phyloP scores from a whole-genome alignment of 2,888 invertebrate species.

The Mythimna albipuncta region DNA sequence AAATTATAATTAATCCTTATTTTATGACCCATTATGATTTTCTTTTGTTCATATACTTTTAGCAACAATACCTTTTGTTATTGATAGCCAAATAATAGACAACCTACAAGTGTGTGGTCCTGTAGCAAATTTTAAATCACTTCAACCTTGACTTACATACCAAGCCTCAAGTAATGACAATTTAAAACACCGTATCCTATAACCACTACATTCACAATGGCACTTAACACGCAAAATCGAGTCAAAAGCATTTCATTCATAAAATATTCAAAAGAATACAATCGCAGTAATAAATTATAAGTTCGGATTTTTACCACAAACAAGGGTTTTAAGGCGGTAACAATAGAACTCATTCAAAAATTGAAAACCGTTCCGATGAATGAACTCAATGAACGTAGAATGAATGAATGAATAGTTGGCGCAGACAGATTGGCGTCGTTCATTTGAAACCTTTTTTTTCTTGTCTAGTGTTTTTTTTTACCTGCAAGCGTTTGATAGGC shows the following conservation, averaged over 20 bases:
- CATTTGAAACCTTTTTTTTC: conserved; percentile 69
- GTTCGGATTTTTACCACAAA: conserved; percentile 61
- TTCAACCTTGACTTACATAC: conserved; percentile 12
- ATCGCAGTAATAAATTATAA: conserved; percentile 63
- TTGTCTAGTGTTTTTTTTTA: conserved; percentile 46
- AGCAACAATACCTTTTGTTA: too few species aligned
- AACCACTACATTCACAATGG: conserved; percentile 51
- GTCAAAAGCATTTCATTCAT: conserved; percentile 60
- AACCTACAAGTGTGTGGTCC: conserved; percentile 48
- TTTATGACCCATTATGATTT: too few species aligned
- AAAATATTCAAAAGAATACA: conserved; percentile 46
- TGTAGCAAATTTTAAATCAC: conserved; percentile 9
- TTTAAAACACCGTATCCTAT: conserved; percentile 57
- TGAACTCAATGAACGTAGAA: conserved; percentile 68
- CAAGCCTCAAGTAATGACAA: conserved; percentile 51
- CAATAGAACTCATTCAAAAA: conserved; percentile 65
- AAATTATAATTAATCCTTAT: too few species aligned
- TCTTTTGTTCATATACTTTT: too few species aligned
- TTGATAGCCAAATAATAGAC: neutral
- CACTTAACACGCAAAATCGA: conserved; percentile 65
- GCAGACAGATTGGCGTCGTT: conserved; percentile 77
- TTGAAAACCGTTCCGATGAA: conserved; percentile 64
- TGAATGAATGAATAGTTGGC: conserved; percentile 69
- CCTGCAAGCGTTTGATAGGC: conserved; percentile 43
- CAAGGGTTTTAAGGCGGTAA: conserved; percentile 59